Base-by-base conservation (phyloP, 1,140 invertebrate genomes). In the Gonatopus flavifemur region DNA sequence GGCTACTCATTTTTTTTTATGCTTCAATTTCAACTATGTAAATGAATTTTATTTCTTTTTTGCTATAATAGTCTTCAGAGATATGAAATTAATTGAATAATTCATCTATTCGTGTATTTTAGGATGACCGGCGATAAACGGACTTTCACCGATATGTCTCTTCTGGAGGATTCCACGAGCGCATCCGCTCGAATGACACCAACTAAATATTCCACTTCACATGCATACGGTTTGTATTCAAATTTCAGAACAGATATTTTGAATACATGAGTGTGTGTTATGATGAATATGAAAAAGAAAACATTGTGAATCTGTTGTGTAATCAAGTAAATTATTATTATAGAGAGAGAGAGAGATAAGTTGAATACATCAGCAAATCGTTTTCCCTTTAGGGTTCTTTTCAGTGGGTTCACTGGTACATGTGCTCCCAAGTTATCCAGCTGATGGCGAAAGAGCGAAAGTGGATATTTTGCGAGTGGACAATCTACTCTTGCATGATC, bases 141-240 rank as follows among this genome's bases (percentile, higher is more conserved):
- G 41, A 72, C 70, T 43, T 56, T 76, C 21, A 64, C 62, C 5
- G 74, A 77, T 46, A 56, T 66, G 13, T 75, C 76, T 1, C 25
- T 69, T 37, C 69, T 83, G 25, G 86, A 86, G 62, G 84, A 86
- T 64, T 80, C 80, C 15, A 82, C 77, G 44, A 76, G 78, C 48
- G 78, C 80, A 59, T 81, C 83, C 5, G 84, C 87, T 52, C 80
- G 90, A 51, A 79, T 91, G 73, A 93, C 90, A 5, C 90, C 91
- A 30, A 84, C 84, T 40, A 90, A 90, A 72, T 92, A 86, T 75
- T 81, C 85, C 15, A 87, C 86, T 21, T 87, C 89, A 16, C 91
- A 94, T 67, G 74, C 86, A 44, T 68, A 86, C 83, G 82, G 87
- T 86, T 72, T 22, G 31, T 35, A 28, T 45, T 36, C 4, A 9